Evolutionary conservation across 2,797 vertebrate genomes (phyloP), one percentile per base, ranked within the genome.

Genomic region (Hafferia zeledoni): DNA sequence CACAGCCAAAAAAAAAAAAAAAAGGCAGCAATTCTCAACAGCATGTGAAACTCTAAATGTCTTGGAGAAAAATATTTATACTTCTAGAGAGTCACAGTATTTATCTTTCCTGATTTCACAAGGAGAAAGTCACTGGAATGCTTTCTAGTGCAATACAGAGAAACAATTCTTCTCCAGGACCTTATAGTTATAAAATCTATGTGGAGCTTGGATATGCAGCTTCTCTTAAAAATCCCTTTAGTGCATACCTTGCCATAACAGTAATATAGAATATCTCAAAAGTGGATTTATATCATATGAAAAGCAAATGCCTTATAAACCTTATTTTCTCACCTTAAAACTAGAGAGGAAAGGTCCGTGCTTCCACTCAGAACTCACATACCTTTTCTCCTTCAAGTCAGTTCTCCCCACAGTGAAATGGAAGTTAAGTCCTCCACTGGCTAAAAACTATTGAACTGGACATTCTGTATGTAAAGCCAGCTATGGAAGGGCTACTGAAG

Each of bases 21-120:
- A 72, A 84, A 8, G 35, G 53, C n/a, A 83, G 31, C 70, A 87
- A 69, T 65, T 18, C 37, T 88, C 57, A 71, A 76, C 60, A 83
- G 43, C 72, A 80, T 75, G 53, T 63, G 55, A 61, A 92, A 92
- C 53, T 71, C 84, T 75, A 71, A 83, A 87, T 47, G 56, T 25
- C 81, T 86, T 67, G n/a, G 39, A 91, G 49, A 92, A 94, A 95
- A 93, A 87, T 85, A 93, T 95, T 95, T 93, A 33, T 68, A 80
- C 75, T 89, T 91, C 78, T 75, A n/a, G 33, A 89, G 64, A 95
- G 78, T 50, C 30, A 64, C 13, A 22, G 13, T 80, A 71, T 83
- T 92, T 81, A 64, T 87, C 78, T 77, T 86, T 68, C 18, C 49
- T 10, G 44, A 71, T 69, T 82, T 87, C 77, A 82, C 10, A 25